A percentile compares a stretch with the other conserved stretches of the same genome.
phyloP scores from a whole-genome alignment of 2,113 vertebrate genomes.

The Tangachromis dhanisi region DNA sequence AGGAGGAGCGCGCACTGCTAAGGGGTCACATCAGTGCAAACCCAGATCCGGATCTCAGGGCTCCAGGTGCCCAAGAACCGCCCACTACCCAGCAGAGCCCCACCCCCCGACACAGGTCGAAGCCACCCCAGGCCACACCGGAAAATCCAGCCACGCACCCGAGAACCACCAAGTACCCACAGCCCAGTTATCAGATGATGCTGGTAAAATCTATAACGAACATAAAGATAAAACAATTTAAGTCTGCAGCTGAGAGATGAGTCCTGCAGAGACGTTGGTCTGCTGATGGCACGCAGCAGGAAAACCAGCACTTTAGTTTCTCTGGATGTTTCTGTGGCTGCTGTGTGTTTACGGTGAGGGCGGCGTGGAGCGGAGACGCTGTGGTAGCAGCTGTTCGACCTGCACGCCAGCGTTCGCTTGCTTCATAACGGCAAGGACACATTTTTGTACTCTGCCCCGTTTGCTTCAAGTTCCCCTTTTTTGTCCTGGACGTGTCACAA shows the following conservation, averaged over 20 bases:
- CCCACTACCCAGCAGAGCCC: neutral
- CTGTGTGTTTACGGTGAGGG: neutral
- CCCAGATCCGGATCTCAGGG: neutral
- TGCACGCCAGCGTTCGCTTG: neutral
- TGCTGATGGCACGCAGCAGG: neutral
- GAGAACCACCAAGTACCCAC: neutral
- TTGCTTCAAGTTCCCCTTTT: neutral
- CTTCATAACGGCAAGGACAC: neutral
- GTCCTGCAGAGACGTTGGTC: neutral
- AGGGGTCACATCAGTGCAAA: neutral
- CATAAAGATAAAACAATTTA: fast-evolving
- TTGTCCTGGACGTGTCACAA: neutral
- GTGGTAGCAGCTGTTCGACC: neutral
- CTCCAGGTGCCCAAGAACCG: neutral
- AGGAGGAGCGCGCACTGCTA: neutral
- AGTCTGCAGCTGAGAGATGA: neutral
- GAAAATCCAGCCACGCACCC: neutral
- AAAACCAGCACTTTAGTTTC: neutral
- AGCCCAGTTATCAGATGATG: neutral
- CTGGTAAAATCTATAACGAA: neutral
- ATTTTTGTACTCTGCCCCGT: neutral
- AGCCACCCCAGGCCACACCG: neutral
- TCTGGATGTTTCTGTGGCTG: neutral
- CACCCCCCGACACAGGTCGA: neutral
- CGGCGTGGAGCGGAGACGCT: neutral